phyloP scores from a whole-genome alignment of 2,888 invertebrate genomes.

The Xestoiulus laeticollis region DNA sequence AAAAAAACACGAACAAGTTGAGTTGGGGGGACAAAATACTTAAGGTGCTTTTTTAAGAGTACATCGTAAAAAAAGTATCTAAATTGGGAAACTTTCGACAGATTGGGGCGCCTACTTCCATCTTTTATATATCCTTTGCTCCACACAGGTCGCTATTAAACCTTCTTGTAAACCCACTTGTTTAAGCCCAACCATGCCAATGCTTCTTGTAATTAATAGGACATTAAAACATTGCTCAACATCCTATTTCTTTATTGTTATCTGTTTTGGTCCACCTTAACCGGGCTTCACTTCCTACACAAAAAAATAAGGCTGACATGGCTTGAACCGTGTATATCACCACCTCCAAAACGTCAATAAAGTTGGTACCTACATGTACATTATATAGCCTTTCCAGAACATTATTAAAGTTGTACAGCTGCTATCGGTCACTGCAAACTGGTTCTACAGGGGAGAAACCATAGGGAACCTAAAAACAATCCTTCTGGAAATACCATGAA shows the following conservation, averaged over 20 bases:
- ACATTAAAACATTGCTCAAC: neutral
- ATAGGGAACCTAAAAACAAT: constrained; percentile 23
- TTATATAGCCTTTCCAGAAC: constrained; percentile 22
- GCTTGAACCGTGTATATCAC: neutral
- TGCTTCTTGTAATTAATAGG: neutral
- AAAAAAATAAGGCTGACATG: neutral
- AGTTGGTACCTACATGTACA: neutral
- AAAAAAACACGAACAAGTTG: constrained; percentile 8
- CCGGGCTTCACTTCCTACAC: neutral
- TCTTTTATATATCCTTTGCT: neutral
- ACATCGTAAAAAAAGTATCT: neutral
- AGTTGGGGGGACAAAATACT: constrained; percentile 4
- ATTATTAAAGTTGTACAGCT: neutral
- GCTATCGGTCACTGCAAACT: neutral
- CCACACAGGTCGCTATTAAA: neutral
- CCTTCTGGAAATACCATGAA: neutral
- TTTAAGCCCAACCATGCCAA: neutral
- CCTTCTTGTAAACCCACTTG: neutral
- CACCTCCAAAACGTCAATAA: neutral
- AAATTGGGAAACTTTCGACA: neutral
- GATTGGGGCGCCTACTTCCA: neutral
- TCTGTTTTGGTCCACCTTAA: neutral
- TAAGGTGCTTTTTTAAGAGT: neutral
- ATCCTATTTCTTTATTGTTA: neutral
- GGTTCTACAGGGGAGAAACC: neutral